phyloP scores from a whole-genome alignment of 1,140 invertebrate species.

The Wasmannia auropunctata region DNA sequence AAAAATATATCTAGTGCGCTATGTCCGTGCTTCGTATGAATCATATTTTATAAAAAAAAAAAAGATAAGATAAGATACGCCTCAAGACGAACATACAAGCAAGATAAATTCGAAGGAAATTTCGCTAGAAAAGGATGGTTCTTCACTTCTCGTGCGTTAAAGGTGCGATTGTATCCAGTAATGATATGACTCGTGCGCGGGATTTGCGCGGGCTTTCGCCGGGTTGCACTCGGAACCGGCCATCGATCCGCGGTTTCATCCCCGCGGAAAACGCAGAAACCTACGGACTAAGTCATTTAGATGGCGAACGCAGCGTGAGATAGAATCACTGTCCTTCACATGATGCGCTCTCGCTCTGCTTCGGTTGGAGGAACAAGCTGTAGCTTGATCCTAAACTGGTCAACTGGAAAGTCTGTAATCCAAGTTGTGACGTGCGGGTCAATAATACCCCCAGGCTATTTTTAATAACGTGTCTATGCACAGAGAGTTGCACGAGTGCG shows the following conservation, averaged over 20 bases:
- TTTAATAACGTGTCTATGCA: conserved; percentile 70
- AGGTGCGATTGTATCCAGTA: background rate
- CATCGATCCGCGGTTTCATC: conserved; percentile 7
- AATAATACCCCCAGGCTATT: conserved; percentile 76
- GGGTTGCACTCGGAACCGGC: background rate
- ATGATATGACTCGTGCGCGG: background rate
- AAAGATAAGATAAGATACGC: background rate
- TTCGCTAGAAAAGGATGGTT: background rate
- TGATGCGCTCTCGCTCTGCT: background rate
- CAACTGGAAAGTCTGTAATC: conserved; percentile 70
- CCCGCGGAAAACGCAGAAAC: background rate
- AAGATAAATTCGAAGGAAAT: background rate
- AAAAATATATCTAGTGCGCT: background rate
- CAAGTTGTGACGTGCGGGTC: conserved; percentile 72
- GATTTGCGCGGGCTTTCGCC: background rate
- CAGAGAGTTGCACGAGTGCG: background rate
- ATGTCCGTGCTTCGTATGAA: background rate
- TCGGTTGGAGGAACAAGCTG: background rate
- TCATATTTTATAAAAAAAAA: background rate
- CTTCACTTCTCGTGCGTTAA: background rate
- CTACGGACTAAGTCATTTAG: background rate
- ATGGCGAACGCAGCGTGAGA: background rate
- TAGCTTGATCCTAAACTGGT: conserved; percentile 60
- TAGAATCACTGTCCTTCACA: background rate
- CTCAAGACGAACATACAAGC: background rate